Percentiles rank a stretch among this genome's conserved stretches.
phyloP scores from a whole-genome alignment of 2,888 invertebrate species.

The Tryphoninae sp. region DNA sequence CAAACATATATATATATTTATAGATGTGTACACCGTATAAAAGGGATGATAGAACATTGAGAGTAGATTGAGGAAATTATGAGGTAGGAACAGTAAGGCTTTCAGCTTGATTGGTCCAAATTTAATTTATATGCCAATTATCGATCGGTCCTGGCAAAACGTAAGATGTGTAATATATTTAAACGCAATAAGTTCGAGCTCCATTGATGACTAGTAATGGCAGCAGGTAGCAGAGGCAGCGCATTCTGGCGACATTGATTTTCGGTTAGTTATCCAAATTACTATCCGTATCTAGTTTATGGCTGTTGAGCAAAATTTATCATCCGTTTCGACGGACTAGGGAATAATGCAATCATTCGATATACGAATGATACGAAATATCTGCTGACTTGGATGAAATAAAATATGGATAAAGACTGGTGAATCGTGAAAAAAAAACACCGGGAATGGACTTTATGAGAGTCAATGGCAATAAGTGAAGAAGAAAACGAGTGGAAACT shows the following conservation, averaged over 20 bases:
- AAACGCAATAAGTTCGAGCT: slow-evolving; percentile 40
- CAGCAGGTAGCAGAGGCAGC: slow-evolving; percentile 6
- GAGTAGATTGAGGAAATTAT: slow-evolving; percentile 14
- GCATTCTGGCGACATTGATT: slow-evolving; percentile 45
- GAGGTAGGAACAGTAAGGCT: slow-evolving; percentile 36
- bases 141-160: slow-evolving; percentile 49
- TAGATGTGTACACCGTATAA: too few relatives aligned
- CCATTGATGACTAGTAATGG: slow-evolving; percentile 16
- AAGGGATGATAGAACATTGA: slow-evolving; percentile 14
- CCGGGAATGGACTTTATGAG: slow-evolving; percentile 21
- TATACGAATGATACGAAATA: slow-evolving; percentile 14
- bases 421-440: not conserved
- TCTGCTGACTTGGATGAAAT: not conserved
- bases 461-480: slow-evolving; percentile 50
- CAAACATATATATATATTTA: too few relatives aligned
- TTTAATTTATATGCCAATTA: slow-evolving; percentile 65
- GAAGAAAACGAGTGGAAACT: slow-evolving; percentile 53
- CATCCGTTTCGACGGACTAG: slow-evolving; percentile 34
- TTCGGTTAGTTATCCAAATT: slow-evolving; percentile 46
- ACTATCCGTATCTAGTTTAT: slow-evolving; percentile 38
- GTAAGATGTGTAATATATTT: slow-evolving; percentile 48
- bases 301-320: slow-evolving; percentile 52
- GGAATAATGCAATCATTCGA: slow-evolving; percentile 13
- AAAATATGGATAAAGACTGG: slow-evolving; percentile 6
- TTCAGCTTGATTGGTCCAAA: slow-evolving; percentile 59